Base-by-base conservation (phyloP, 2,113 vertebrate species). In the Erpornis zantholeuca region DNA sequence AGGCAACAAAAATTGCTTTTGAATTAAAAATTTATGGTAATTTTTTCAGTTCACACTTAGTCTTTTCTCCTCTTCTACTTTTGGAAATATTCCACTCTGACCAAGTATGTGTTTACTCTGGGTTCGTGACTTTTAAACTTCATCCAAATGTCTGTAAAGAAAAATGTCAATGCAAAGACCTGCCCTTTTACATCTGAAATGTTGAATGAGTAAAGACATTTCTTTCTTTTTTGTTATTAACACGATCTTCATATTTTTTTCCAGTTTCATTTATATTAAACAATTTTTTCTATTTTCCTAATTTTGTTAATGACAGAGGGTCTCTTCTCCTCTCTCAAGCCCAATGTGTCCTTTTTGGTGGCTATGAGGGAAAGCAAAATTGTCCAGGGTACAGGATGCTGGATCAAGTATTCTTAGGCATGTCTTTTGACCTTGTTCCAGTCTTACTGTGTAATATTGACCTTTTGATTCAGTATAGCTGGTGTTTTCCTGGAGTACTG, bases 241-340 rank as follows among this genome's bases (percentile, higher is more conserved):
- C 49, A 50, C 33, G 54, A 29, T 69, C 57, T 95, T 68, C 22
- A 24, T 45, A 12, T 38, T 52, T 64, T 82, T 86, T 88, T 81
- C 57, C 38, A 18, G 21, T 68, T 96, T 78, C n/a, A 36, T 82
- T 83, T 88, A n/a, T 73, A 57, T 94, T 69, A 87, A 96, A 56
- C 17, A 42, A 10, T 45, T 95, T 86, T 38, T 93, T 90, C 60
- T 79, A 33, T 82, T 36, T 83, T 77, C 36, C 56, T 75, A 8
- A 9, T 79, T 82, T 53, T 56, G 69, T 81, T 78, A 82, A 79
- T 86, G 52, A 72, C 54, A 64, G 77, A 85, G 81, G 47, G 61
- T 96, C 81, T 93, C 54, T 96, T 95, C 97, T 97, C 92, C 91
- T 82, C 80, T 92, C 75, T 86, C 49, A 57, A 77, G 54, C 44